These are phyloP conservation scores for Perca schrenkii DNA, from an alignment of 2,113 vertebrate species.

Conservation along the genomic window DNA sequence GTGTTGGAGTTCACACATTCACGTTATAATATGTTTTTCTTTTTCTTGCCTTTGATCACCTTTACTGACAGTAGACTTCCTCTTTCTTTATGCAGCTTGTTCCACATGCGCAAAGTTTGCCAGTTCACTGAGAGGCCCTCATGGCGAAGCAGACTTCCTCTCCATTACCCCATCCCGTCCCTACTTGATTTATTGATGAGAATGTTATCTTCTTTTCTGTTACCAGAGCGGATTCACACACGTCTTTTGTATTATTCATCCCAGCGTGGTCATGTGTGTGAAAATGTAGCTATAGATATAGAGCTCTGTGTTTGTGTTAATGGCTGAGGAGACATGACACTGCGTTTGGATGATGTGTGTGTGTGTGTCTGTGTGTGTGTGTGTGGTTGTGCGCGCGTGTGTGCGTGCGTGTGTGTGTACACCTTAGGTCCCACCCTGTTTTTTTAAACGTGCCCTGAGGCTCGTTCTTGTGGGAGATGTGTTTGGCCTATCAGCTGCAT, in stretches of 20 bases:
- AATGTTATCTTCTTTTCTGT: conserved; percentile 20
- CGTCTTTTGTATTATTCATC: conserved; percentile 64
- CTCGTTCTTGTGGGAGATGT: conserved; percentile 48
- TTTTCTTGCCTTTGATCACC: neutral
- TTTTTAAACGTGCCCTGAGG: conserved; percentile 56
- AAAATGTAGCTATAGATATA: conserved; percentile 1
- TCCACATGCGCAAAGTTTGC: neutral
- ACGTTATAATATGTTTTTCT: neutral
- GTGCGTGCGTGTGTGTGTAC: neutral
- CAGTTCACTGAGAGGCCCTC: neutral
- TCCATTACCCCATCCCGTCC: conserved; percentile 30
- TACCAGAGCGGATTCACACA: conserved; percentile 22
- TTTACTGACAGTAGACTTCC: neutral
- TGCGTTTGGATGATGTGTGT: neutral
- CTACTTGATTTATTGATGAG: conserved; percentile 66
- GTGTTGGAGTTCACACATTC: neutral
- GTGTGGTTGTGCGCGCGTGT: neutral
- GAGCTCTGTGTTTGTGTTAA: neutral
- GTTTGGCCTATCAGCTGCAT: conserved; percentile 69
- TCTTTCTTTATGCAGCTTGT: neutral
- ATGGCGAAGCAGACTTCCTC: conserved; percentile 21
- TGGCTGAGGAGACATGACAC: neutral
- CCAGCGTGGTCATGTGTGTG: conserved; percentile 20
- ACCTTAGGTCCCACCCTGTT: conserved; percentile 12
- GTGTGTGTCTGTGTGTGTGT: neutral